These are phyloP conservation scores for Zalophus californianus DNA, from an alignment of 2,797 vertebrate species.

Conservation along the genomic window DNA sequence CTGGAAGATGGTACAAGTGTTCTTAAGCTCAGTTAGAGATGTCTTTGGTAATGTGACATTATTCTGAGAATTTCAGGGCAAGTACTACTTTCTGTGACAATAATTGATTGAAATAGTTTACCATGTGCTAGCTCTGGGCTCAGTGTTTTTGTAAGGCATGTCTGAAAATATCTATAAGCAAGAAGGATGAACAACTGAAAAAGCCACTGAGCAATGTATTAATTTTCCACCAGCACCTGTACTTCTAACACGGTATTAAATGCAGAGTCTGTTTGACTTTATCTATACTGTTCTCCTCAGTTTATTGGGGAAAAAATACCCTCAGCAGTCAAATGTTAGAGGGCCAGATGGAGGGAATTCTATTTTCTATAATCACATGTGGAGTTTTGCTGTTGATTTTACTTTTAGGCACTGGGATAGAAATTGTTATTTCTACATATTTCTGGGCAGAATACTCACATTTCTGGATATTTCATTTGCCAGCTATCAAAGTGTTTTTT, in stretches of 20 bases:
- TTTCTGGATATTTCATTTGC: conserved; percentile 15
- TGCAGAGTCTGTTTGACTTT: not conserved
- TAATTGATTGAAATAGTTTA: not conserved
- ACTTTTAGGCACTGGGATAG: not conserved
- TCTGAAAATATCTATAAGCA: conserved; percentile 54
- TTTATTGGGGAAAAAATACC: not conserved
- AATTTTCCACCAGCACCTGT: not conserved
- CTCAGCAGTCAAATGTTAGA: not conserved
- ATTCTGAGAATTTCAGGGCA: conserved; percentile 7
- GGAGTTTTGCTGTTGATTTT: conserved; percentile 38
- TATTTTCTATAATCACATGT: not conserved
- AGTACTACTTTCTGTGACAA: not conserved
- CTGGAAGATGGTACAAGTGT: not conserved
- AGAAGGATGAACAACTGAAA: not conserved
- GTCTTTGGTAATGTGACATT: not conserved
- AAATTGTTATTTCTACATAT: conserved; percentile 32
- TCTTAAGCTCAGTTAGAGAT: conserved; percentile 42
- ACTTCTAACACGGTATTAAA: not conserved
- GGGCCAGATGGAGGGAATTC: not conserved
- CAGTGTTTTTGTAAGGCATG: conserved; percentile 5
- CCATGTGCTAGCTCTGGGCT: not conserved
- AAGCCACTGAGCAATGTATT: not conserved
- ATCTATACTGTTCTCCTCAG: not conserved
- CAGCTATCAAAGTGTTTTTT: conserved; percentile 22
- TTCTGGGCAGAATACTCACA: conserved; percentile 1